phyloP scores from a whole-genome alignment of 2,113 vertebrate species.

The Mus spicilegus region DNA sequence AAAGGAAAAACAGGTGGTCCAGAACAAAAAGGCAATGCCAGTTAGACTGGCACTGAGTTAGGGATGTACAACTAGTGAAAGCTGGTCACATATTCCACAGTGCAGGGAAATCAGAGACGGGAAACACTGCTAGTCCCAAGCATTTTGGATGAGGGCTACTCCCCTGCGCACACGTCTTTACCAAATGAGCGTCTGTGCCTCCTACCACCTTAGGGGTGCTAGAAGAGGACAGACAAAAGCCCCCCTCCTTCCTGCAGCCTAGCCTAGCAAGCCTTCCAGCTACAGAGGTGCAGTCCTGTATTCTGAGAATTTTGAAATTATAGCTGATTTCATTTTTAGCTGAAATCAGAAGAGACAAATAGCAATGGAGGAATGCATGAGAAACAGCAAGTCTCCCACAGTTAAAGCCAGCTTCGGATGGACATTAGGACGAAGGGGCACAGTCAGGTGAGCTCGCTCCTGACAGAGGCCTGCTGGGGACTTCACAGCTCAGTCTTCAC shows the following conservation, averaged over 20 bases:
- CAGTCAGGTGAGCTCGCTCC: neutral
- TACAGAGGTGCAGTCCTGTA: neutral
- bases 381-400: neutral
- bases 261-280: neutral
- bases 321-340: neutral
- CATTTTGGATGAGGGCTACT: neutral
- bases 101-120: neutral
- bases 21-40: neutral
- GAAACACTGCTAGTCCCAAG: no score
- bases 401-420: neutral
- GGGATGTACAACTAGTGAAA: neutral
- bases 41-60: neutral
- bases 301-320: constrained; percentile 45
- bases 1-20: neutral
- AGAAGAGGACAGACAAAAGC: fast-evolving
- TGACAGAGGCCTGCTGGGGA: neutral
- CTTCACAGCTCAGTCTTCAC: neutral
- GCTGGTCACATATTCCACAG: neutral
- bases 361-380: neutral
- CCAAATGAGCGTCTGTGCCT: neutral
- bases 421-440: neutral
- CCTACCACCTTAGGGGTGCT: neutral
- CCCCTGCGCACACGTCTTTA: neutral
- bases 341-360: neutral
- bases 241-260: neutral